phyloP scores from a whole-genome alignment of 2,797 vertebrate genomes.

The Capromys pilorides region DNA sequence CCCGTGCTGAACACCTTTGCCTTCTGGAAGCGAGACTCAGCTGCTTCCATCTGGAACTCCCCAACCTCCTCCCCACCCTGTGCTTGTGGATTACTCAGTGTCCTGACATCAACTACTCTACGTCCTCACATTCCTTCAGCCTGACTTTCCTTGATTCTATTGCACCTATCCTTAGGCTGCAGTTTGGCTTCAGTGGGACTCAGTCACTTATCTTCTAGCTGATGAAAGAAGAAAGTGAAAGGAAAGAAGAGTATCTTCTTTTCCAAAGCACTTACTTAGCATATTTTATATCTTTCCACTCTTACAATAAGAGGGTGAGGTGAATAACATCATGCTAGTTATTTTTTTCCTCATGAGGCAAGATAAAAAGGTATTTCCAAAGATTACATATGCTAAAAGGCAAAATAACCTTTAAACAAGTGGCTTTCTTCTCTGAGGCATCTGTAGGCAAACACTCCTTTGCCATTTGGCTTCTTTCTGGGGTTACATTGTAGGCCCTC shows the following conservation, averaged over 20 bases:
- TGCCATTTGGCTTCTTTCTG: background rate
- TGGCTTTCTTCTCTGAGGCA: background rate
- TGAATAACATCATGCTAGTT: background rate
- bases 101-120: background rate
- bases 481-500: background rate
- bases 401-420: conserved; percentile 39
- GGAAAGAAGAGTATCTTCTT: background rate
- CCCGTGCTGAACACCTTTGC: background rate
- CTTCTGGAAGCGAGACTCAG: background rate
- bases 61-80: background rate
- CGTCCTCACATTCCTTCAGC: background rate
- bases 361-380: conserved; percentile 39
- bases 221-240: background rate
- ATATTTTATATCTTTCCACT: background rate
- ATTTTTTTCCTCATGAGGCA: background rate
- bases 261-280: background rate
- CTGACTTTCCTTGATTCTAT: background rate
- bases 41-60: background rate
- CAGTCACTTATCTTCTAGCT: background rate
- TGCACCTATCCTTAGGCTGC: background rate
- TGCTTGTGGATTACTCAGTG: background rate
- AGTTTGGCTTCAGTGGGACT: background rate
- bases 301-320: background rate
- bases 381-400: background rate
- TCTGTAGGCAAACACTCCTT: background rate